Conservation (phyloP, 2,113 vertebrate species). For the Motacilla alba region DNA sequence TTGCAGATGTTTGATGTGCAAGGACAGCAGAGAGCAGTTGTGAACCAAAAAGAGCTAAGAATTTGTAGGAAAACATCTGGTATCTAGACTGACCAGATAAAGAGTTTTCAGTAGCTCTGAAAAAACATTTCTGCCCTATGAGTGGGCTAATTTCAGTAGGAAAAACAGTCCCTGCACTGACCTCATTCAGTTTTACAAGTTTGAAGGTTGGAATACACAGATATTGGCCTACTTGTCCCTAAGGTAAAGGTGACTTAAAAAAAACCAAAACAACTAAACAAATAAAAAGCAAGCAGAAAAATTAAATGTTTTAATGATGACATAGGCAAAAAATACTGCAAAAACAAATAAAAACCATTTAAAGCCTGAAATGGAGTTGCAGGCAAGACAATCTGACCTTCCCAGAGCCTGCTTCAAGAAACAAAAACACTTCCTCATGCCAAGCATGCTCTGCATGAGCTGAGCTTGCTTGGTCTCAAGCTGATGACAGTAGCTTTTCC, state of each 20-base stretch:
- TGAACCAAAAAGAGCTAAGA: background rate
- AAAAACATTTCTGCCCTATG: background rate
- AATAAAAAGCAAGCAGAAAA: background rate
- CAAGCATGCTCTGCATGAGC: background rate
- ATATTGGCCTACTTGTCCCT: background rate
- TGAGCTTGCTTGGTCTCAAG: background rate
- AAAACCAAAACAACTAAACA: background rate
- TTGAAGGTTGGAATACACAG: background rate
- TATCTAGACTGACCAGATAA: background rate
- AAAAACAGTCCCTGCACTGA: background rate
- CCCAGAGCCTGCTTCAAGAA: background rate
- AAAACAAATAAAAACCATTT: background rate
- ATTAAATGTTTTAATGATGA: background rate
- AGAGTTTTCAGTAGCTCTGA: background rate
- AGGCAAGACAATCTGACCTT: background rate
- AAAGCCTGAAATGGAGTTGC: background rate
- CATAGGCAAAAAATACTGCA: background rate
- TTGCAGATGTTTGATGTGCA: background rate
- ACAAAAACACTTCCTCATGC: background rate
- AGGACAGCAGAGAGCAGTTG: background rate
- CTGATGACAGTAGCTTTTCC: background rate
- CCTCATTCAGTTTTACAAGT: background rate
- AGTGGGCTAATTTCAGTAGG: background rate
- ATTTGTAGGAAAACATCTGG: slow-evolving; percentile 16
- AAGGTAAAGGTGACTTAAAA: background rate